Conservation (phyloP, 2,888 invertebrate genomes). For the Lacanobia wlatinum region DNA sequence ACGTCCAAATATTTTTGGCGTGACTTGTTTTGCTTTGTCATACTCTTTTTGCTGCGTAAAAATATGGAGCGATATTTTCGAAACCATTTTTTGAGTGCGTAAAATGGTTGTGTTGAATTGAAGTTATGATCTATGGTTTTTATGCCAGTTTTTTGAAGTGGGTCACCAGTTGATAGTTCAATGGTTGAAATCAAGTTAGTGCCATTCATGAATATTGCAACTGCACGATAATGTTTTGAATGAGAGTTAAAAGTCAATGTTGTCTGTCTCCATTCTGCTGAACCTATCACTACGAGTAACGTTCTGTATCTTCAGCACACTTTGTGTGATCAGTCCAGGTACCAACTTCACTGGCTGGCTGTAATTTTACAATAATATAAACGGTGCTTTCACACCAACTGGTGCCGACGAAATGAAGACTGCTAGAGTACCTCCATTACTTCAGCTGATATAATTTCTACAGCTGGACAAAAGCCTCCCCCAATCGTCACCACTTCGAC, state of each 20-base stretch:
- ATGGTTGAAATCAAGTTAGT: not conserved
- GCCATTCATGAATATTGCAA: no score
- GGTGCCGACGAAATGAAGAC: no score
- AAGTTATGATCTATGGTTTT: slow-evolving; percentile 39
- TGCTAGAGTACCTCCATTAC: no score
- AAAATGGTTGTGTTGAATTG: slow-evolving; percentile 14
- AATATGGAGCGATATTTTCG: slow-evolving; percentile 35
- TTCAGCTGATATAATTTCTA: not conserved
- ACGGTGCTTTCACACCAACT: no score
- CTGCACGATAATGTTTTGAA: not conserved
- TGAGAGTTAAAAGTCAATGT: not conserved
- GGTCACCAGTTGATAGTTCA: not conserved
- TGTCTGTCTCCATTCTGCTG: no score
- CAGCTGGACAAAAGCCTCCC: not conserved
- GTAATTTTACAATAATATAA: no score
- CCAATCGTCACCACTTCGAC: not conserved
- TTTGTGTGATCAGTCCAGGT: no score
- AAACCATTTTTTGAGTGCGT: slow-evolving; percentile 40
- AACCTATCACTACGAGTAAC: no score
- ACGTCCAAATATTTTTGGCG: slow-evolving; percentile 54
- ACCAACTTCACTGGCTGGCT: no score
- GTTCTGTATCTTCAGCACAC: no score
- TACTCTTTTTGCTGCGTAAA: slow-evolving; percentile 45
- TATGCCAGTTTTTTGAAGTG: not conserved
- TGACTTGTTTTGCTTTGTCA: slow-evolving; percentile 43